Conservation (phyloP, 2,113 vertebrate genomes). For the Upupa epops region DNA sequence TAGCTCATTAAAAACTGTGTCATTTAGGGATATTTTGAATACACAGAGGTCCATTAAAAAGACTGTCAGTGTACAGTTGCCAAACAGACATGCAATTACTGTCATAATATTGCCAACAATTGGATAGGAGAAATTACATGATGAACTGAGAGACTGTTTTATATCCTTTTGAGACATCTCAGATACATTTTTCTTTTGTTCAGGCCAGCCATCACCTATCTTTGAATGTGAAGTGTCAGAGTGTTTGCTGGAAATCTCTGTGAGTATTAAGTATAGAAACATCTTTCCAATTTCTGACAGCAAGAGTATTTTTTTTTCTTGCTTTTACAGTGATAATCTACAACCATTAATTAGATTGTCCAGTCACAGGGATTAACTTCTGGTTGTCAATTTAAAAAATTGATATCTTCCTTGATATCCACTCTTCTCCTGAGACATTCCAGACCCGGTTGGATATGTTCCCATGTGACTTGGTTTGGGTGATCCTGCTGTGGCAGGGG, state of each 20-base stretch:
- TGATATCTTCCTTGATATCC: neutral
- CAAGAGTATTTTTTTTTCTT: neutral
- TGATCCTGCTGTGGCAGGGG: no score
- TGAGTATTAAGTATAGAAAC: neutral
- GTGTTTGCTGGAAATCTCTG: neutral
- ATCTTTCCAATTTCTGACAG: neutral
- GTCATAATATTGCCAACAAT: constrained; percentile 61
- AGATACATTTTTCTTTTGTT: constrained; percentile 51
- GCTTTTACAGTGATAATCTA: neutral
- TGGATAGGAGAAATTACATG: constrained; percentile 47
- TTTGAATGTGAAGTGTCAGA: neutral
- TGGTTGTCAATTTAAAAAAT: neutral
- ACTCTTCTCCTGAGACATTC: neutral
- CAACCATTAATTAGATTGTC: neutral
- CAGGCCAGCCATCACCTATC: neutral
- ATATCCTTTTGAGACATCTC: constrained; percentile 22
- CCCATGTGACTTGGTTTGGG: no score
- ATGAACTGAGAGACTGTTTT: constrained; percentile 28
- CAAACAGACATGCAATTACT: constrained; percentile 66
- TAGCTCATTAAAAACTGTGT: constrained; percentile 60
- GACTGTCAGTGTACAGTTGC: constrained; percentile 33
- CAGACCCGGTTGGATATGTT: no score
- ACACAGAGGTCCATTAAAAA: constrained; percentile 64
- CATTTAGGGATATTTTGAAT: constrained; percentile 67
- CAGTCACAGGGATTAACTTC: neutral